Percentiles rank a stretch among this genome's conserved stretches.
Conservation (phyloP, 1,140 invertebrate genomes). For the Drosophila ananassae region DNA sequence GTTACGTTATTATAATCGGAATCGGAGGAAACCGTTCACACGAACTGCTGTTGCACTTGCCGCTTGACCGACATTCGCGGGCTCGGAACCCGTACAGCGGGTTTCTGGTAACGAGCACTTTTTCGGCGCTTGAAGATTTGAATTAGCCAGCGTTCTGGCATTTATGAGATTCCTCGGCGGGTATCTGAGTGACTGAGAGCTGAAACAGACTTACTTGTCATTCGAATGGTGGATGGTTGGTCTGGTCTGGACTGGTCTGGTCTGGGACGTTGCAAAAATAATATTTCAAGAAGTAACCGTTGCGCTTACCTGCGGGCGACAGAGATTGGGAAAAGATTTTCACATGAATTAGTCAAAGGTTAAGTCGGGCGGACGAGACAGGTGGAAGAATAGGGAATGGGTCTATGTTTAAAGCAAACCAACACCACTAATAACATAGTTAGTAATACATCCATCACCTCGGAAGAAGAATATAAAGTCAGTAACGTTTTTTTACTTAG, state of each 20-base stretch:
- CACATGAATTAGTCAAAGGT: conserved; percentile 15
- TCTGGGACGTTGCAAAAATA: not conserved
- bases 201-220: conserved; percentile 36
- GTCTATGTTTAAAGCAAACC: not conserved
- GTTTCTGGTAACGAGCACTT: conserved; percentile 26
- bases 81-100: conserved; percentile 27
- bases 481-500: not conserved
- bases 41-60: conserved; percentile 44
- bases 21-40: conserved; percentile 44
- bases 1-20: conserved; percentile 34
- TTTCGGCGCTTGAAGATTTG: conserved; percentile 24
- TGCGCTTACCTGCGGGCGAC: conserved; percentile 29
- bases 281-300: conserved; percentile 2
- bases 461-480: not conserved
- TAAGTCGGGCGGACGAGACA: not conserved
- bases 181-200: not conserved
- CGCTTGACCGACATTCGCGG: conserved; percentile 55
- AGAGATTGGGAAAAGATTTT: not conserved
- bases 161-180: conserved; percentile 26
- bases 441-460: not conserved
- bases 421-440: not conserved
- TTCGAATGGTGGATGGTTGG: conserved; percentile 12
- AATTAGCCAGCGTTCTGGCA: conserved; percentile 44
- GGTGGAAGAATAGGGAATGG: not conserved
- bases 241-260: conserved; percentile 38